Conservation (phyloP, 2,797 vertebrate species). For the Otus scops region DNA sequence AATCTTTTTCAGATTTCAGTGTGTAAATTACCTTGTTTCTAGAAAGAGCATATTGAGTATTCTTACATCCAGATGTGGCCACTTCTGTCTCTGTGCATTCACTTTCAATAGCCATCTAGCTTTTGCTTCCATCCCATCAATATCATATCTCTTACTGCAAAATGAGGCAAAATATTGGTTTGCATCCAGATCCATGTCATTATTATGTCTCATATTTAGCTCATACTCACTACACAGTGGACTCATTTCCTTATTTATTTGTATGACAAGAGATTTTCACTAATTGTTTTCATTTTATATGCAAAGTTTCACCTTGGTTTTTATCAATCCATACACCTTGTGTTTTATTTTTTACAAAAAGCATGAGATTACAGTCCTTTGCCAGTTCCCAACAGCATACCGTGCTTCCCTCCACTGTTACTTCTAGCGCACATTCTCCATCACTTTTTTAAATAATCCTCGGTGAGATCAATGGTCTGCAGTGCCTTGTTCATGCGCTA, state of each 20-base stretch:
- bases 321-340: not conserved
- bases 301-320: not conserved
- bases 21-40: not conserved
- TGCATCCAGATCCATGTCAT: not conserved
- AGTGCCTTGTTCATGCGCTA: fast-evolving
- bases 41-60: not conserved
- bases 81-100: not conserved
- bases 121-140: not conserved
- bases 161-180: not conserved
- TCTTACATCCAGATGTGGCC: not conserved
- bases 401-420: not conserved
- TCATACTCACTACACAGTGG: not conserved
- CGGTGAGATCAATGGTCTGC: not conserved
- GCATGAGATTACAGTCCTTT: not conserved
- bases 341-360: not conserved
- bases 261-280: not conserved
- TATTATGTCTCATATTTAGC: not conserved
- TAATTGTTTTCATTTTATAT: not conserved
- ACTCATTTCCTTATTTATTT: not conserved
- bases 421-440: not conserved
- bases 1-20: not conserved
- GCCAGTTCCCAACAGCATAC: not conserved
- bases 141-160: not conserved
- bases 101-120: not conserved
- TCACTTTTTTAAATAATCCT: not conserved